phyloP scores from a whole-genome alignment of 2,797 vertebrate species.

The Pipistrellus pygmaeus region DNA sequence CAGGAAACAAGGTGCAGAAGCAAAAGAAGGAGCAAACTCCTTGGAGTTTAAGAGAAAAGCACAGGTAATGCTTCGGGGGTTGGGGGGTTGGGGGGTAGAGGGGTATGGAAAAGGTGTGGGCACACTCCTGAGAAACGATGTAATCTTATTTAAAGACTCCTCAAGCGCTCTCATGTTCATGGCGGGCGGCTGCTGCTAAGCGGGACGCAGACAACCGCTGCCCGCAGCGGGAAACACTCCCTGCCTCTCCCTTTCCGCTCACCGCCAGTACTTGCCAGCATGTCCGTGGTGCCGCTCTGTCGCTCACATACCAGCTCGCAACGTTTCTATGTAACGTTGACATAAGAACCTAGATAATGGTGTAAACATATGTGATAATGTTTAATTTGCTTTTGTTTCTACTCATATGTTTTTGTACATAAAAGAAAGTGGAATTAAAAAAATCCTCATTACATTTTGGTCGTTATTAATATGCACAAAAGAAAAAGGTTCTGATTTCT shows the following conservation, averaged over 20 bases:
- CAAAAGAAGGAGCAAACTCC: not conserved
- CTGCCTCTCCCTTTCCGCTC: no score
- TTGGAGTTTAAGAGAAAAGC: not conserved
- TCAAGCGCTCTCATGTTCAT: no score
- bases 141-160: no score
- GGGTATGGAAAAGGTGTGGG: no score
- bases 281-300: no score
- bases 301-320: no score
- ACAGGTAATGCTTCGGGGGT: not conserved
- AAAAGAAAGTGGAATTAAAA: slow-evolving; percentile 84
- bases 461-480: slow-evolving; percentile 8
- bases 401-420: slow-evolving; percentile 87
- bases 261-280: no score
- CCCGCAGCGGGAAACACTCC: no score
- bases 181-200: no score
- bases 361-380: slow-evolving; percentile 80
- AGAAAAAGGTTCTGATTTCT: not conserved
- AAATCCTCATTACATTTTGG: slow-evolving; percentile 29
- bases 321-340: slow-evolving; percentile 73
- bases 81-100: rapidly evolving
- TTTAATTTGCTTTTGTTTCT: slow-evolving; percentile 85
- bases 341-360: slow-evolving; percentile 81
- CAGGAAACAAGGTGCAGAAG: not conserved
- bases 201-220: no score
- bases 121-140: no score